phyloP scores from a whole-genome alignment of 2,113 vertebrate species.

The Geococcyx californianus region DNA sequence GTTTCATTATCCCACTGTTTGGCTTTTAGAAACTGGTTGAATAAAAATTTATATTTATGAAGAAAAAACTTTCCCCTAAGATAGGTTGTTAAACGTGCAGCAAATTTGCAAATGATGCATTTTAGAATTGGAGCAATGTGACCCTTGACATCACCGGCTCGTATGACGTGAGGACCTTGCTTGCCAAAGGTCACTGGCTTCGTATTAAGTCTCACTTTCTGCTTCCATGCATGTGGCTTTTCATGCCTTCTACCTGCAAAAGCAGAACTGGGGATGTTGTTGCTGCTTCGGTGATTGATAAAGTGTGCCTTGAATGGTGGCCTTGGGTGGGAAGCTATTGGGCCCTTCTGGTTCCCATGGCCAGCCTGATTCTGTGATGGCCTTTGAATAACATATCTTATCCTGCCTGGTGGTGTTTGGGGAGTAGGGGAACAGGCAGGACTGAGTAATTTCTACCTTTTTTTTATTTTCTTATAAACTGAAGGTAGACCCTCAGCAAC shows the following conservation, averaged over 20 bases:
- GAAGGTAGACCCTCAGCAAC: not conserved
- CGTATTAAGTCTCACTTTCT: not conserved
- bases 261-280: not conserved
- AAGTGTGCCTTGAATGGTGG: not conserved
- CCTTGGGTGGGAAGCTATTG: not conserved
- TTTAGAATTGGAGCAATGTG: not conserved
- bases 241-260: not conserved
- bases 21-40: not conserved
- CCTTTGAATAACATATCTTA: not conserved
- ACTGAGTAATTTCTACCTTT: not conserved
- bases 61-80: not conserved
- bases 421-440: accelerated
- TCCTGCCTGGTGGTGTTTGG: not conserved
- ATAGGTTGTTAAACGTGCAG: not conserved
- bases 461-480: not conserved
- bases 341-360: not conserved
- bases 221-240: not conserved
- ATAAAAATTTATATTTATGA: not conserved
- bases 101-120: not conserved
- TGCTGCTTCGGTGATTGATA: not conserved
- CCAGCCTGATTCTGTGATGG: not conserved
- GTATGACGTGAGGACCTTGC: not conserved
- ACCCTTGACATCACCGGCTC: not conserved
- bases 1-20: not conserved
- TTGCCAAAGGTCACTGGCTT: not conserved